Evolutionary conservation across 2,888 invertebrate genomes (phyloP).

Genomic region (Plusia festucae): DNA sequence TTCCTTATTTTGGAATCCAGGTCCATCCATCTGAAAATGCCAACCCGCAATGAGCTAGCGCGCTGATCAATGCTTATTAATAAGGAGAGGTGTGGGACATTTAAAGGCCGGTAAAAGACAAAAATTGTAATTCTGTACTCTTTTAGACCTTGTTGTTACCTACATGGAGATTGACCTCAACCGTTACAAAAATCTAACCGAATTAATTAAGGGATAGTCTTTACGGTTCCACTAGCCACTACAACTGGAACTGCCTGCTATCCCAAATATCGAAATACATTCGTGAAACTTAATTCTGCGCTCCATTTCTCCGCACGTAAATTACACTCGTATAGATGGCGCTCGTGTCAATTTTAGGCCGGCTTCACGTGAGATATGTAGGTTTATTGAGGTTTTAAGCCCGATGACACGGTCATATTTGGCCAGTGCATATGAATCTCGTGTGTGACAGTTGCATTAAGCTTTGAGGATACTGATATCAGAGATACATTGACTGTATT

Average conservation of each 20-base stretch:
- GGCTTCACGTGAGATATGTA: conserved; percentile 10
- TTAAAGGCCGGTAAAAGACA: no score
- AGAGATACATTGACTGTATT: not conserved
- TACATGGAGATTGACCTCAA: no score
- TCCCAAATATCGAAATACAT: not conserved
- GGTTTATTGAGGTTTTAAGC: conserved; percentile 14
- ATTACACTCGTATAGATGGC: conserved; percentile 43
- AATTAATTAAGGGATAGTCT: not conserved
- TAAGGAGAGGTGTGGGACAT: no score
- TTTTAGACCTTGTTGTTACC: no score
- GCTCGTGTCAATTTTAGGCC: conserved; percentile 20
- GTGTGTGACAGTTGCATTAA: conserved; percentile 38
- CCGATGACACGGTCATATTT: conserved; percentile 16
- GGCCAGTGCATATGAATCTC: conserved; percentile 33
- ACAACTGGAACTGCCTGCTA: not conserved
- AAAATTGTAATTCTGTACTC: no score
- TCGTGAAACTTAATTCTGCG: conserved; percentile 50
- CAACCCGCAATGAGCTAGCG: no score
- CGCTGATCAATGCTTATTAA: no score
- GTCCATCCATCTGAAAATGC: no score
- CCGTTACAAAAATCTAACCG: not conserved
- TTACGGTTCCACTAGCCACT: not conserved
- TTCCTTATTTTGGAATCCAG: no score
- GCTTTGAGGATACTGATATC: not conserved
- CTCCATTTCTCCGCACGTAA: conserved; percentile 49